Evolutionary conservation across 2,888 invertebrate genomes (phyloP), one percentile per base, ranked within the genome.

Genomic region (Tillus elongatus): DNA sequence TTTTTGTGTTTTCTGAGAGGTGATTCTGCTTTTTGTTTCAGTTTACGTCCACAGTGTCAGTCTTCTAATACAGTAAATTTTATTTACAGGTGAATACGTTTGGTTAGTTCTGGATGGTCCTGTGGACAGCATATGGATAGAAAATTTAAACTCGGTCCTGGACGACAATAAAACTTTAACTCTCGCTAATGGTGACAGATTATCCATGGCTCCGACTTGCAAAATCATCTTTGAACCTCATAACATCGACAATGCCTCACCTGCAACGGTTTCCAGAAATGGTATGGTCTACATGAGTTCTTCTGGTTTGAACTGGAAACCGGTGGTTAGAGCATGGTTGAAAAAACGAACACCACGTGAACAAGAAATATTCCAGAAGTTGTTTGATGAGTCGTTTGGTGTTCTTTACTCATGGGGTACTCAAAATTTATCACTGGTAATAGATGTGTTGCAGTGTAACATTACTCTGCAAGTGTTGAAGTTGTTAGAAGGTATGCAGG

Each of bases 41-140:
- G 24, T 19, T n/a, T 19, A 6, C 24, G 6, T 19, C 6, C 24
- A 19, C 6, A 19, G 6, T n/a, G n/a, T 19, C 6, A 19, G 24
- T 19, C 24, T 12, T 35, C 10, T 3, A n/a, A n/a, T n/a, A n/a
- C n/a, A n/a, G 3, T 3, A 3, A 4, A 33, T 26, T 31, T 19
- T 15, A 27, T 32, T 43, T 46, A 14, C 35, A 75, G 76, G 74
- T 2, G 95, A 95, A 54, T 76, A 89, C 59, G 79, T 95, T 13
- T 96, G 96, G 96, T 66, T 96, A 30, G 90, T 96, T 0, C 68
- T 96, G 27, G 95, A 96, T 57, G 96, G 96, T 0, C 95, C 95
- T 0, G 95, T 96, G 0, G 96, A 96, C 60, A 90, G 92, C 52
- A 92, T 95, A 49, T 96, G 96, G 96, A 96, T 96, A 50, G 96